Base-by-base conservation (phyloP, 2,113 vertebrate genomes). In the Shinisaurus crocodilurus region DNA sequence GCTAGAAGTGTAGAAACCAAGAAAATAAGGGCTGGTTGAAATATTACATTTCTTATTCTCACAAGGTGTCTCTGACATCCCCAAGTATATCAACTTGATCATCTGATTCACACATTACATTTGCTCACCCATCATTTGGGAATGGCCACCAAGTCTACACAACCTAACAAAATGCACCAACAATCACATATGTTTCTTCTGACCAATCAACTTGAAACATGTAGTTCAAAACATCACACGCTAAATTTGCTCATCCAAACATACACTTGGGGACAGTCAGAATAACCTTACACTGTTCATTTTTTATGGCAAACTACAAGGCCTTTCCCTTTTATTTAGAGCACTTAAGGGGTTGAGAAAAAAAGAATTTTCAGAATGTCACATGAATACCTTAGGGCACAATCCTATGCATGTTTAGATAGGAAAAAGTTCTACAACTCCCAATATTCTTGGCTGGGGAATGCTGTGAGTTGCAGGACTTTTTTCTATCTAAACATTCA, bases 311-410 rank as follows among this genome's bases (percentile, higher is more conserved):
- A n/a, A n/a, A n/a, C n/a, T n/a, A n/a, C 23, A n/a, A 25, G 1
- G 76, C 1, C 79, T 86, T 4, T 1, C 27, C 50, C 75, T 88
- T 81, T 34, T 48, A 77, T 65, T 80, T 2, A 18, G 85, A 81
- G 88, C 83, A 81, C 27, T 63, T 85, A 88, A 63, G 89, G 2
- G 0, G 32, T 80, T 16, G 77, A 25, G 13, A 57, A 89, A 92
- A 93, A 82, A 13, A 60, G 57, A 60, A 60, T 60, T 13, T 60
- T 60, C 1, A 60, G 57, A 60, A 60, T 60, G 57, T 60, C 16
- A 60, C 15, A 60, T 5, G 48, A 4, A 34, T 18, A 60, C 57
- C 3, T 60, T 18, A 60, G 15, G 57, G 57, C 57, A 60, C 16
- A 60, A 60, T 60, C 15, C 12, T 50, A 50, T 50, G 48, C 48